phyloP scores from a whole-genome alignment of 64 coral and sea anemone species.

The Montipora foliosa region DNA sequence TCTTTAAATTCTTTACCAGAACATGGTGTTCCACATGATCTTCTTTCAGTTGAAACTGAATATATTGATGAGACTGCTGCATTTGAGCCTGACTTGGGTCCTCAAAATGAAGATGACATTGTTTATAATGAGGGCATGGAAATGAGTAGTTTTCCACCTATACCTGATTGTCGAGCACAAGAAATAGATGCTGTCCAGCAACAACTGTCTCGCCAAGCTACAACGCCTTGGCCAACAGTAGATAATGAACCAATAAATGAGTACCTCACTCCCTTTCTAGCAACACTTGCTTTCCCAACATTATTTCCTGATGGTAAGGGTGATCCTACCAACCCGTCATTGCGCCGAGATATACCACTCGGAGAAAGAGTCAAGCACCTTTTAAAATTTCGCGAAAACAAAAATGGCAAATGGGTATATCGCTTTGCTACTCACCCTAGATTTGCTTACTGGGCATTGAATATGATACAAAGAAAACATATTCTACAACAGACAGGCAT shows the following conservation, averaged over 20 bases:
- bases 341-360: slow-evolving; percentile 6
- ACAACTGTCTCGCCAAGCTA: background rate
- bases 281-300: background rate
- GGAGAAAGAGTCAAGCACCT: slow-evolving; percentile 55
- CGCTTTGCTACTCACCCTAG: slow-evolving; percentile 64
- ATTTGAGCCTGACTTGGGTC: background rate
- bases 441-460: slow-evolving; percentile 73
- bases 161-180: background rate
- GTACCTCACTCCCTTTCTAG: background rate
- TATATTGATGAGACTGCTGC: background rate
- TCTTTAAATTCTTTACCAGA: too few relatives aligned
- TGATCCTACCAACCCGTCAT: slow-evolving; percentile 1
- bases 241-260: slow-evolving; percentile 2
- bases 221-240: background rate
- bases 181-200: background rate
- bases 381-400: slow-evolving; percentile 59
- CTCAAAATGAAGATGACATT: background rate
- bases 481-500: slow-evolving; percentile 3
- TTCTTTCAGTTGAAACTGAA: background rate
- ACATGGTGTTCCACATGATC: too few relatives aligned
- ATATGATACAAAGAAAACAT: slow-evolving; percentile 16
- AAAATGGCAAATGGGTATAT: slow-evolving; percentile 68
- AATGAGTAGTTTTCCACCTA: background rate
- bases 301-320: background rate
- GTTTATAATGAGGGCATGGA: background rate